Evolutionary conservation across 2,113 vertebrate species (phyloP).

Genomic region (Cygnus buccinator): DNA sequence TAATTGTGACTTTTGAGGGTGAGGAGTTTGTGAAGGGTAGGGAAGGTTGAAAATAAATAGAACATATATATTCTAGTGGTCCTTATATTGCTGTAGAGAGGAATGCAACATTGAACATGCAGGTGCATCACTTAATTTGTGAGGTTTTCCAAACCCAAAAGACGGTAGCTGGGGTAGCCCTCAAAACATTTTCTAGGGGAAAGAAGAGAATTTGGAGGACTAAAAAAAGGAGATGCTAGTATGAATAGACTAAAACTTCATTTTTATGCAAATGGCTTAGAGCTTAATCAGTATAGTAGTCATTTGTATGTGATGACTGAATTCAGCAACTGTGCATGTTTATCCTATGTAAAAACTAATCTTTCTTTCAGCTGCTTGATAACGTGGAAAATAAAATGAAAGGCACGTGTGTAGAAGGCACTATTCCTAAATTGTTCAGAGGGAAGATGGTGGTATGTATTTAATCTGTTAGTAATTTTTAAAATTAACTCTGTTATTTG

Average conservation of each 20-base stretch:
- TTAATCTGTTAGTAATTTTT: not conserved
- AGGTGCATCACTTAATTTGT: not conserved
- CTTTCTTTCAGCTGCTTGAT: slow-evolving; percentile 91
- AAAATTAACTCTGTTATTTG: not conserved
- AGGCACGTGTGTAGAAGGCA: slow-evolving; percentile 98
- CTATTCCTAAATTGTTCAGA: slow-evolving; percentile 97
- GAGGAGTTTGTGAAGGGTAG: not conserved
- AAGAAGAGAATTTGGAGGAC: not conserved
- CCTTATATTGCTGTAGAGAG: not conserved
- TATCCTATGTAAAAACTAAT: not conserved
- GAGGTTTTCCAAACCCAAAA: not conserved
- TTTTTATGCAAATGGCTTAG: not conserved
- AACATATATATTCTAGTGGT: not conserved
- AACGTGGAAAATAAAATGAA: slow-evolving; percentile 99
- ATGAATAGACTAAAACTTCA: not conserved
- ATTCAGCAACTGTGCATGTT: not conserved
- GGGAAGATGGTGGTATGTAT: slow-evolving; percentile 99
- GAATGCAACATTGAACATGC: not conserved
- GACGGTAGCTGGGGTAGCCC: not conserved
- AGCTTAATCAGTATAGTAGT: not conserved
- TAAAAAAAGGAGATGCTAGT: not conserved
- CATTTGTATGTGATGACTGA: not conserved
- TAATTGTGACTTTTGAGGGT: not conserved
- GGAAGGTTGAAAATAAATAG: not conserved
- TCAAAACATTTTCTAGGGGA: not conserved